Evolutionary conservation across 2,797 vertebrate genomes (phyloP), one percentile per base, ranked within the genome.

Genomic region (Fringilla coelebs): DNA sequence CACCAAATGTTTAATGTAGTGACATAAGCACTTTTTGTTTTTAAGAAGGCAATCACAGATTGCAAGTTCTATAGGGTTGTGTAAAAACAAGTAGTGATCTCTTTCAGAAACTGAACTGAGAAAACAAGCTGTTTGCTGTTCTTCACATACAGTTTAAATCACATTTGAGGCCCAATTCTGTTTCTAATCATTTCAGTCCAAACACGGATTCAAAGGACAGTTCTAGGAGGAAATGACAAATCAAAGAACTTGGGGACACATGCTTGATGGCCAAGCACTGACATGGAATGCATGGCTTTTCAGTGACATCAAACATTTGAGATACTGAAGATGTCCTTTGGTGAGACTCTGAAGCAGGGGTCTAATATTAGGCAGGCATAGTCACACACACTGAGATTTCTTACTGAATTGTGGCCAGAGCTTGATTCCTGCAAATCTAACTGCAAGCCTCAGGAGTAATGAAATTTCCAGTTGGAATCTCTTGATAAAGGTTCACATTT

Each of bases 31-130:
- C 98, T 98, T 97, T 91, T 93, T 97, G 98, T 98, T 84, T 91
- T 87, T 97, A 93, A 99, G 98, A 98, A 98, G 98, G 99, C 99
- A 99, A 99, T 99, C 99, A 99, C 99, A 98, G 99, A 99, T 98
- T 99, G 99, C 99, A 99, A 98, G 98, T 98, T 96, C 97, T 97
- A 92, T 94, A 98, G 98, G 98, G 97, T 94, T 96, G 97, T 93
- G 78, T 90, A 96, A 97, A 97, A 97, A 98, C 87, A 94, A 95
- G 93, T 16, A 79, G 94, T 65, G 95, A 92, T 88, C 93, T 73
- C 91, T 93, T 36, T 73, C 91, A 94, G 89, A 88, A 94, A 89
- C 45, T 28, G 32, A 88, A n/a, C 49, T 40, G 49, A 92, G 62
- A 91, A 76, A 91, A 88, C 32, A 63, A 90, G 41, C 52, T 81